Base-by-base conservation (phyloP, 2,888 invertebrate genomes). In the Eristalis pertinax region DNA sequence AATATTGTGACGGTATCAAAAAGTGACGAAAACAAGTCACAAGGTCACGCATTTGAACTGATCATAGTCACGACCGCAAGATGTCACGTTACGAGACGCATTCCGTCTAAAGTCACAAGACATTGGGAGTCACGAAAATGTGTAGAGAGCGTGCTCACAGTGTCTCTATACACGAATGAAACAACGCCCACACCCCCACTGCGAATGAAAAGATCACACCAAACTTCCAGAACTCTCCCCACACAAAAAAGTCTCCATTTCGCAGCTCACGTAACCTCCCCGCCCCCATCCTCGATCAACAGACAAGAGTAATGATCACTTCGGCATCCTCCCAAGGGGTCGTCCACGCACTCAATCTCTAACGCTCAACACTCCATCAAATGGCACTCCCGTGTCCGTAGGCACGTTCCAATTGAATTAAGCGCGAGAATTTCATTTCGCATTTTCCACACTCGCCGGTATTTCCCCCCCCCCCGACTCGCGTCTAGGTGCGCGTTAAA, bases 361-460 rank as follows among this genome's bases (percentile, higher is more conserved):
- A 50, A 50, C 19, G 50, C 7, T 50, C 50, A 19, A 50, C 50
- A 50, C 50, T 50, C 50, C 50, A 50, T 50, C 50, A 50, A 50
- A 50, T 19, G 50, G 50, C 50, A 50, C 50, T 50, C 50, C 50
- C 50, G 63, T 29, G 63, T 63, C 63, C 63, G 26, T 60, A 60
- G 26, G 58, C 69, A 74, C n/a, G 35, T 62, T 68, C 60, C 68
- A 76, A 76, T 64, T 81, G 29, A 76, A 69, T 75, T 62, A 68
- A 64, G 24, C 41, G 24, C 41, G 11, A 68, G 72, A 38, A 85
- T 81, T 81, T 76, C 26, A 68, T 5, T 77, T 85, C 73, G 73
- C 81, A 81, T 80, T 85, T 85, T 76, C 81, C 68, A 81, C 76
- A 73, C 67, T 41, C 67, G 32, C 50, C 76, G 43, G 76, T 68